These are phyloP conservation scores for Numenius phaeopus DNA, from an alignment of 2,797 vertebrate species.

Conservation along the genomic window DNA sequence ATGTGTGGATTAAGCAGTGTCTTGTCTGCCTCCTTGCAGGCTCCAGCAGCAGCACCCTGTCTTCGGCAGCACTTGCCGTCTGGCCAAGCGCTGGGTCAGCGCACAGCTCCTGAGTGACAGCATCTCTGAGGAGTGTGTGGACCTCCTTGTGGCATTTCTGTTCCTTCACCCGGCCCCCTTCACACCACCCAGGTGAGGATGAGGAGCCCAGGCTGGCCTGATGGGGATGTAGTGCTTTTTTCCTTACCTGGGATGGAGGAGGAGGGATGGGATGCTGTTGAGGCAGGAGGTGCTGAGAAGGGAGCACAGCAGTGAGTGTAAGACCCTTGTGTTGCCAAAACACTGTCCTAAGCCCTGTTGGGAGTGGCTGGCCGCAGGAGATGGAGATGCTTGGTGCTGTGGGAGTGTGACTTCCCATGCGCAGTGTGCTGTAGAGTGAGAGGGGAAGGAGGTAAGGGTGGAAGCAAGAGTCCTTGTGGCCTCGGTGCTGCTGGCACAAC, in stretches of 20 bases:
- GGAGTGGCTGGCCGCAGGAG: background rate
- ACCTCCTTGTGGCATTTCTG: constrained; percentile 90
- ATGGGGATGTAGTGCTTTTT: background rate
- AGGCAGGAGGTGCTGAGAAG: background rate
- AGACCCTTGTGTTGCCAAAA: background rate
- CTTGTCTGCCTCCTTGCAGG: constrained; percentile 64
- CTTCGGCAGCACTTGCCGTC: constrained; percentile 88
- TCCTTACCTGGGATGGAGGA: background rate
- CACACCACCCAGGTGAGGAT: constrained; percentile 87
- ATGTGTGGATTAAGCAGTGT: background rate
- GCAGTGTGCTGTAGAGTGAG: background rate
- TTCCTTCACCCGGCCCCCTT: constrained; percentile 93
- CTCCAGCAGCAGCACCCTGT: constrained; percentile 93
- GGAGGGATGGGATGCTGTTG: background rate
- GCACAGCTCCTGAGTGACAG: constrained; percentile 89
- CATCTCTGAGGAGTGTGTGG: constrained; percentile 89
- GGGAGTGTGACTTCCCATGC: fast-evolving
- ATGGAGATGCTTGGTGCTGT: background rate
- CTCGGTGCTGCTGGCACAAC: background rate
- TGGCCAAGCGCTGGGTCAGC: constrained; percentile 94
- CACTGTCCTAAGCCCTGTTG: background rate
- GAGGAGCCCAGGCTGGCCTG: fast-evolving
- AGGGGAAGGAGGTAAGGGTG: background rate
- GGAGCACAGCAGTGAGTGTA: background rate
- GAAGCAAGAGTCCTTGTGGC: fast-evolving